Percentiles rank a stretch among this genome's conserved stretches.
Evolutionary conservation across 2,888 invertebrate species (phyloP).

Genomic region (Bombyx huttoni): DNA sequence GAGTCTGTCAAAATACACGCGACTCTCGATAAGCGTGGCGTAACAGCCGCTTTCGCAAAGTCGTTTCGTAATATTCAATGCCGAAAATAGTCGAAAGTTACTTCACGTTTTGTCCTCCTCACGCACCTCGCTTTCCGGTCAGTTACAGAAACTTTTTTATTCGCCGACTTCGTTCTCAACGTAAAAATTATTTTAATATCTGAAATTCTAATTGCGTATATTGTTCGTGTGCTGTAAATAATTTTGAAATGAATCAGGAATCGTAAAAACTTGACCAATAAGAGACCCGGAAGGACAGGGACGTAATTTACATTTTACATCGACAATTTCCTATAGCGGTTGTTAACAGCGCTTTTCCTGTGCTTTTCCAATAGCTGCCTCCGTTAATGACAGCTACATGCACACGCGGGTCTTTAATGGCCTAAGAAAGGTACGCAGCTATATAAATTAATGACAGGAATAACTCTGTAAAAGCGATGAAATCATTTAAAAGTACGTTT

Average conservation of each 20-base stretch:
- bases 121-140: constrained; percentile 17
- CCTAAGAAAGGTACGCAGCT: too few relatives aligned
- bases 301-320: constrained; percentile 7
- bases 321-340: constrained; percentile 26
- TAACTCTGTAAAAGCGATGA: neutral
- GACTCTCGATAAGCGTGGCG: constrained; percentile 23
- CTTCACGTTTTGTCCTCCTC: constrained; percentile 35
- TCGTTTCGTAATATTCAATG: constrained; percentile 44
- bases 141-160: constrained; percentile 1
- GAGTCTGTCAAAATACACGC: constrained; percentile 22
- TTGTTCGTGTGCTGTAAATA: neutral
- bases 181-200: too few relatives aligned
- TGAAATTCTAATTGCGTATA: neutral
- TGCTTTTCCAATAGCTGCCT: constrained; percentile 26
- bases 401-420: neutral
- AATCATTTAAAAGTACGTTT: too few relatives aligned
- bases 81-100: constrained; percentile 59
- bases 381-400: constrained; percentile 16
- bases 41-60: constrained; percentile 57
- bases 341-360: constrained; percentile 26
- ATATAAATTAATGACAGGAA: neutral
- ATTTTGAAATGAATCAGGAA: neutral
- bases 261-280: neutral
- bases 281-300: constrained; percentile 21
- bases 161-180: too few relatives aligned